Evolutionary conservation across 2,113 vertebrate genomes (phyloP).

Genomic region (Thalassarche chlororhynchos): DNA sequence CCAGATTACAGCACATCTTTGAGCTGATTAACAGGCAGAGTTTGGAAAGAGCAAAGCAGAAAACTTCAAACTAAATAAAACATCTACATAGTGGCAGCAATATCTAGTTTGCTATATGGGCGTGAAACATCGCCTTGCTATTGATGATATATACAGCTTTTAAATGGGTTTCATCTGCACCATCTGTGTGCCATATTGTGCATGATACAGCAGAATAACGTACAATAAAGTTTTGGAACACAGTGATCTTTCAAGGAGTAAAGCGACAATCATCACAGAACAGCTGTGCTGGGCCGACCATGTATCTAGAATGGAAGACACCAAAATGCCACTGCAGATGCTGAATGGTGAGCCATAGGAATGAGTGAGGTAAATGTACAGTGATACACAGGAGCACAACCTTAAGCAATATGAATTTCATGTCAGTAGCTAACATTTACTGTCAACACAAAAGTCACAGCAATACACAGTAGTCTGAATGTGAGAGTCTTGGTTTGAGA

Average conservation of each 20-base stretch:
- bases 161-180: not conserved
- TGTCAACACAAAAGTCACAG: not conserved
- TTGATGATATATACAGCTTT: not conserved
- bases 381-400: not conserved
- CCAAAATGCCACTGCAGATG: not conserved
- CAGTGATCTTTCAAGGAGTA: not conserved
- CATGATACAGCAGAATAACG: not conserved
- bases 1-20: not conserved
- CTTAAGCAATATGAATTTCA: not conserved
- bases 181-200: not conserved
- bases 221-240: not conserved
- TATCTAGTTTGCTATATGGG: not conserved
- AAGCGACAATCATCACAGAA: not conserved
- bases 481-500: not conserved
- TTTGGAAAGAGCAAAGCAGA: not conserved
- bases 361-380: not conserved
- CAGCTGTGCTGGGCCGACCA: not conserved
- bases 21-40: not conserved
- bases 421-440: not conserved
- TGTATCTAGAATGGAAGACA: not conserved
- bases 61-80: not conserved
- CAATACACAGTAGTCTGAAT: not conserved
- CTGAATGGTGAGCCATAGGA: not conserved
- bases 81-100: not conserved
- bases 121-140: not conserved